Conservation (phyloP, 2,888 invertebrate species). For the Phengaris alcon region DNA sequence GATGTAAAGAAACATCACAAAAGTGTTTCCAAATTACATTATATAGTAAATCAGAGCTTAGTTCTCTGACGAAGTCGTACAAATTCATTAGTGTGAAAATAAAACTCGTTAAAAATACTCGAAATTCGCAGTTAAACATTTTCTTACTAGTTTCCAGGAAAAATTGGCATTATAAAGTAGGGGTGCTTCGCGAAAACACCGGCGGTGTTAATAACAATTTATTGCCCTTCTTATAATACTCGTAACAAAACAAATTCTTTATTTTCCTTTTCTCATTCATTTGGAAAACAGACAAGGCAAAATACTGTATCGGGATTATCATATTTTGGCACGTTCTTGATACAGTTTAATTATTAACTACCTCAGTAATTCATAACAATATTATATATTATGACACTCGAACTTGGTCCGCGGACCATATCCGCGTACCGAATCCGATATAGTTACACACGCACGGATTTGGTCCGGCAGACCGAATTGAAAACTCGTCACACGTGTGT, state of each 20-base stretch:
- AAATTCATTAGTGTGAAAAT: background rate
- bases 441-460: too few relatives aligned
- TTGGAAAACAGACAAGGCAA: background rate
- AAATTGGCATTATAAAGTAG: background rate
- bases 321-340: too few relatives aligned
- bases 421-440: too few relatives aligned
- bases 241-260: background rate
- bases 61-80: background rate
- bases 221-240: conserved; percentile 2
- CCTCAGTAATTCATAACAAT: too few relatives aligned
- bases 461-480: too few relatives aligned
- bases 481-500: too few relatives aligned
- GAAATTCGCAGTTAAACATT: conserved; percentile 3
- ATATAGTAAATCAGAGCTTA: background rate
- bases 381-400: too few relatives aligned
- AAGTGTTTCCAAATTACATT: background rate
- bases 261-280: background rate
- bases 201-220: conserved; percentile 8
- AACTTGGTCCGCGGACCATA: too few relatives aligned
- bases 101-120: conserved; percentile 9
- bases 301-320: background rate
- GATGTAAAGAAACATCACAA: too few relatives aligned
- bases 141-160: background rate
- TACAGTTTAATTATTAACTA: too few relatives aligned
- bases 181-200: background rate